These are phyloP conservation scores for Netelia melanura DNA, from an alignment of 2,888 invertebrate species.

Conservation along the genomic window DNA sequence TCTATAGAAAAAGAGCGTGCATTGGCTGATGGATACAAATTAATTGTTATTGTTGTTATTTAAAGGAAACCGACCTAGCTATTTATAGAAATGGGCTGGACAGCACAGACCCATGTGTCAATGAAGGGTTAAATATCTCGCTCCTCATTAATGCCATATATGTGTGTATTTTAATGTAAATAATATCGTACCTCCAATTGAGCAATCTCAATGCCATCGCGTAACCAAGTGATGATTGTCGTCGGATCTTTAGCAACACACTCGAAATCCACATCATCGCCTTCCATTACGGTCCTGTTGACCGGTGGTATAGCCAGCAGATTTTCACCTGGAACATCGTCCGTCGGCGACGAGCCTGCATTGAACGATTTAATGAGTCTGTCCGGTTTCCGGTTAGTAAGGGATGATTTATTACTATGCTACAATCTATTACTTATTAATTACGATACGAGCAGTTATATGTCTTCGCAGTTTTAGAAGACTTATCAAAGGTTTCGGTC, in stretches of 20 bases:
- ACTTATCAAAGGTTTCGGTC: neutral
- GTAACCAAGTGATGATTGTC: constrained; percentile 87
- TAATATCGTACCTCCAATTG: constrained; percentile 81
- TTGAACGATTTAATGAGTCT: constrained; percentile 84
- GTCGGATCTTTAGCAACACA: constrained; percentile 92
- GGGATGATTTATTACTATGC: constrained; percentile 38
- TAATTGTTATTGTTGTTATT: too few relatives aligned
- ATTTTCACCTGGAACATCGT: constrained; percentile 91
- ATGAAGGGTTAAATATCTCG: too few relatives aligned
- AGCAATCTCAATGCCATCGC: constrained; percentile 85
- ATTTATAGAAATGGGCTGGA: too few relatives aligned
- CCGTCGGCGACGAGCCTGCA: constrained; percentile 83
- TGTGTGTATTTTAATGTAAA: constrained; percentile 11
- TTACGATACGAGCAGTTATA: neutral
- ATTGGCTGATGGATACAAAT: too few relatives aligned
- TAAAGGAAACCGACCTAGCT: too few relatives aligned
- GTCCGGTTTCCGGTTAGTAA: constrained; percentile 83
- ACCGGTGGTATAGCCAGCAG: constrained; percentile 94
- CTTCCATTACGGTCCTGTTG: constrained; percentile 95
- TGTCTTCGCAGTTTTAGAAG: neutral
- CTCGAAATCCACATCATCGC: constrained; percentile 92
- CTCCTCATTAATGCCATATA: neutral
- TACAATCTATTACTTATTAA: constrained; percentile 54
- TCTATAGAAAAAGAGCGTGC: too few relatives aligned
- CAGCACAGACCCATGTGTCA: too few relatives aligned